Conservation (phyloP, 1,140 invertebrate species). For the Neomicropteryx cornuta region DNA sequence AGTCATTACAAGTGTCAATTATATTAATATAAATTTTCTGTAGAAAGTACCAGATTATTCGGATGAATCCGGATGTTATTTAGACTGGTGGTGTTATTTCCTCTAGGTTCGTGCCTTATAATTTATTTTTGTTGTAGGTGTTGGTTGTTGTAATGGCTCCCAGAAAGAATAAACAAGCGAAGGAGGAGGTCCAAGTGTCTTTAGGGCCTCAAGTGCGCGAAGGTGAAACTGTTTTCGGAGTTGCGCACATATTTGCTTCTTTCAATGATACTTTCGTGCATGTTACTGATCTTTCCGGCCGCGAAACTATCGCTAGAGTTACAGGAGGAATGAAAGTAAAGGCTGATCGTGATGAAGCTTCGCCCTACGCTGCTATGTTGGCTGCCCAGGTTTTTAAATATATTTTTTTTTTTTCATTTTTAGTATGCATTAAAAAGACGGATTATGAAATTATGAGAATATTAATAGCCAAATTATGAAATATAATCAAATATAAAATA, state of each 20-base stretch:
- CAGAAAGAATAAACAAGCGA: slow-evolving; percentile 91
- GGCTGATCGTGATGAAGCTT: slow-evolving; percentile 98
- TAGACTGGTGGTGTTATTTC: too few species aligned
- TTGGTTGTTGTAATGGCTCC: too few species aligned
- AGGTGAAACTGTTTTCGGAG: slow-evolving; percentile 96
- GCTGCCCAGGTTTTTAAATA: slow-evolving; percentile 76
- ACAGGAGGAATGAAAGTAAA: slow-evolving; percentile 99
- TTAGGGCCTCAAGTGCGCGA: slow-evolving; percentile 95
- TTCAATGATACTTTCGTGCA: slow-evolving; percentile 99
- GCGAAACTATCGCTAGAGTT: slow-evolving; percentile 96
- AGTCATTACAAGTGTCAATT: too few species aligned
- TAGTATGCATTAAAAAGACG: slow-evolving; percentile 4
- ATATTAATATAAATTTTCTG: too few species aligned
- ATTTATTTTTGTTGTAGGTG: too few species aligned
- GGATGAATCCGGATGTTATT: too few species aligned
- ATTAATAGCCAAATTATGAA: slow-evolving; percentile 2
- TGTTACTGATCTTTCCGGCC: slow-evolving; percentile 97
- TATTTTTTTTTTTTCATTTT: neutral
- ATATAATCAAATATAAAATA: neutral
- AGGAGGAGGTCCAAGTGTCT: slow-evolving; percentile 93
- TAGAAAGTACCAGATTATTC: too few species aligned
- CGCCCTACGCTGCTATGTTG: slow-evolving; percentile 99
- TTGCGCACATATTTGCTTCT: slow-evolving; percentile 98
- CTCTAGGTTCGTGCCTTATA: too few species aligned
- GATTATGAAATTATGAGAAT: slow-evolving; percentile 1